Conservation (phyloP, 2,113 vertebrate genomes). For the Phalacrocorax pelagicus region DNA sequence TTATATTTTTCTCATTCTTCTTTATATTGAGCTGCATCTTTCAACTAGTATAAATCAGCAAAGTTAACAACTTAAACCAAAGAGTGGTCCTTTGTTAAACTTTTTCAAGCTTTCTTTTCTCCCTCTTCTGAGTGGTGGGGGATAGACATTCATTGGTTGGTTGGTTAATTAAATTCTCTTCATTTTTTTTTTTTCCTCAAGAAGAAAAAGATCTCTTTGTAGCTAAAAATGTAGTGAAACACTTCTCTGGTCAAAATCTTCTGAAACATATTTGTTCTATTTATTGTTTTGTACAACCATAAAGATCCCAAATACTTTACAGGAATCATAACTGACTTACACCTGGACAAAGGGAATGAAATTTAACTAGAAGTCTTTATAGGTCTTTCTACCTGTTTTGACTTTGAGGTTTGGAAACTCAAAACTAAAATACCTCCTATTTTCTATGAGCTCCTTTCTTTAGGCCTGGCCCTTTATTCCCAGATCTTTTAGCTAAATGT, state of each 20-base stretch:
- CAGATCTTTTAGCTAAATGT: neutral
- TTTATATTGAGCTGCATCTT: neutral
- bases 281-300: neutral
- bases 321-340: neutral
- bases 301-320: neutral
- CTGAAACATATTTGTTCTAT: neutral
- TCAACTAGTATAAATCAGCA: neutral
- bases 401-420: neutral
- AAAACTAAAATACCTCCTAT: neutral
- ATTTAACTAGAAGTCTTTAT: neutral
- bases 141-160: neutral
- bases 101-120: neutral
- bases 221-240: neutral
- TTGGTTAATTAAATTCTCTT: neutral
- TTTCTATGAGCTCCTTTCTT: neutral
- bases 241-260: neutral
- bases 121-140: neutral
- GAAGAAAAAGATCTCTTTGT: neutral
- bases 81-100: neutral
- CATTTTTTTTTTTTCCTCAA: neutral
- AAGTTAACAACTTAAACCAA: neutral
- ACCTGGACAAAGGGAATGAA: neutral
- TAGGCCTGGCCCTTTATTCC: neutral
- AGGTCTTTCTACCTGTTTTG: neutral
- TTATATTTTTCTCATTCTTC: neutral